Percentiles rank a stretch among this genome's conserved stretches.
Conservation (phyloP, 2,113 vertebrate species). For the Neomonachus schauinslandi region DNA sequence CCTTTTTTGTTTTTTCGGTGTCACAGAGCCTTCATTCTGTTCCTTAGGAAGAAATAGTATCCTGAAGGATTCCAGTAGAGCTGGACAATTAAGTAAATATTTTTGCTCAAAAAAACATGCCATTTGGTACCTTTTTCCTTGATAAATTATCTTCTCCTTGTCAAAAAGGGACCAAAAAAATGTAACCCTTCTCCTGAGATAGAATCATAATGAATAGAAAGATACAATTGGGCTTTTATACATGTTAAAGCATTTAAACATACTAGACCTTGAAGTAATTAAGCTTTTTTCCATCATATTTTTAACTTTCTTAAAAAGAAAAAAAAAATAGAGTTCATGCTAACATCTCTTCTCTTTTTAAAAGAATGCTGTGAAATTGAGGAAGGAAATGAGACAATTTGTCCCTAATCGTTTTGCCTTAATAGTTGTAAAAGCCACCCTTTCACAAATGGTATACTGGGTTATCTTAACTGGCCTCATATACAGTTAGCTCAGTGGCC, state of each 20-base stretch:
- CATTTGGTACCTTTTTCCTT: neutral
- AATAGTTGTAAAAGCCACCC: neutral
- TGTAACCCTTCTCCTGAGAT: neutral
- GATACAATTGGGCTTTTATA: neutral
- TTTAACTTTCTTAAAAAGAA: conserved; percentile 28
- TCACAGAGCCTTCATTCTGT: conserved; percentile 37
- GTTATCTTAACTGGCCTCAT: neutral
- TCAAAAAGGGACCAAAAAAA: neutral
- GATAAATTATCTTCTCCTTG: conserved; percentile 54
- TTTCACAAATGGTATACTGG: neutral
- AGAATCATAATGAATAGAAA: neutral
- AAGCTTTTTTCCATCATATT: neutral
- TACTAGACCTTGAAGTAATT: neutral
- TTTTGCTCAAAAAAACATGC: neutral
- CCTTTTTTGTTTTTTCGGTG: neutral
- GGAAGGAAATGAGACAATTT: conserved; percentile 27
- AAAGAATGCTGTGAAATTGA: neutral
- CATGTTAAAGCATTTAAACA: neutral
- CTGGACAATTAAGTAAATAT: conserved; percentile 26
- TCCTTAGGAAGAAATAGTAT: neutral
- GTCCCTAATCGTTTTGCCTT: neutral
- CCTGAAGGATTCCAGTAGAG: conserved; percentile 37
- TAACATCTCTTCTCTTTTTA: conserved; percentile 4
- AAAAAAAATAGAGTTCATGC: neutral
- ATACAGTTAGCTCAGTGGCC: neutral